Evolutionary conservation across 2,113 vertebrate genomes (phyloP), one percentile per base, ranked within the genome.

Genomic region (Anhinga anhinga): DNA sequence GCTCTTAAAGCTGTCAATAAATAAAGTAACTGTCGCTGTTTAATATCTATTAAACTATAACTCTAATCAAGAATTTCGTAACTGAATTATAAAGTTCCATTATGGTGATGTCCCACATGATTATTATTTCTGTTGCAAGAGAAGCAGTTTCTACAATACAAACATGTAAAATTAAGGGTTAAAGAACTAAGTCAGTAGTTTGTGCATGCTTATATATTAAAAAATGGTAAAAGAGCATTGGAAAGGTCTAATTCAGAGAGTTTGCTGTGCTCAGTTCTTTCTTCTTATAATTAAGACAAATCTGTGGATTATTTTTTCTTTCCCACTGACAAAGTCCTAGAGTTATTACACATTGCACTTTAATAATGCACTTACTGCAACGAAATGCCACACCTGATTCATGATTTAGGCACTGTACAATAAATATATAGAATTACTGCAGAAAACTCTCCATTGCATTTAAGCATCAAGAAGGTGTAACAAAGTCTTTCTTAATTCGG

Each of bases 291-390:
- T 91, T 89, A 94, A 91, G 83, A 83, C 20, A 83, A 78, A 49
- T 53, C 7, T 62, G 16, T 74, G 16, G 30, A 62, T 83, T 76
- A 15, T 42, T 80, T 72, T 69, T 72, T 69, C 70, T 78, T 80
- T 26, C 21, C 29, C 26, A 47, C 44, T 15, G 32, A 50, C 93
- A 78, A 93, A 44, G 14, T 67, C 81, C 38, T 93, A 42, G 47
- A 74, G 83, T 94, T 93, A 72, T 56, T 83, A 86, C 10, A 85
- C n/a, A 20, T 11, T 88, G 55, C n/a, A 34, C 10, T 93, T 97
- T 87, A 95, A 86, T 94, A 93, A 95, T 70, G 38, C n/a, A 52
- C 83, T 94, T 86, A 65, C 77, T 74, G n/a, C 42, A 96, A 13
- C 7, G 16, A 92, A 95, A 88, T 76, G 49, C 40, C 15, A 53